Evolutionary conservation across 1,140 invertebrate species (phyloP).

Genomic region (Epicauta chinensis): DNA sequence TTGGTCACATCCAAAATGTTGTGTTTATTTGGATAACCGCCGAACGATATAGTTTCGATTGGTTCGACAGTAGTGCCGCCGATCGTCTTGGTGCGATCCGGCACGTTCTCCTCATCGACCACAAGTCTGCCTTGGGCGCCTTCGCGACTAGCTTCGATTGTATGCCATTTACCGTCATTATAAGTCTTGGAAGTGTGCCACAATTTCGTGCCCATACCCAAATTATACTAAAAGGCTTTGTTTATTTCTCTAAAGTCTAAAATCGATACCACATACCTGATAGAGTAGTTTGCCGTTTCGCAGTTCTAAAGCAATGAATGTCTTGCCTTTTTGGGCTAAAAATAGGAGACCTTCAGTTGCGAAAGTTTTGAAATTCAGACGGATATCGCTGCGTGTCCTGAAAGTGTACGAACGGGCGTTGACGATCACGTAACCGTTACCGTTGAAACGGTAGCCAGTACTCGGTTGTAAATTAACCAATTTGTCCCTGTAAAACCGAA

Average conservation of each 20-base stretch:
- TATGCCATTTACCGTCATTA: slow-evolving; percentile 83
- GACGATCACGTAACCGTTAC: slow-evolving; percentile 73
- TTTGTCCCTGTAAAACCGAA: slow-evolving; percentile 54
- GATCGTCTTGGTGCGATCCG: slow-evolving; percentile 37
- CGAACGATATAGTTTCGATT: slow-evolving; percentile 71
- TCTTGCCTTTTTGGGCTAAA: slow-evolving; percentile 64
- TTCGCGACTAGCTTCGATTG: slow-evolving; percentile 61
- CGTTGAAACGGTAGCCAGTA: slow-evolving; percentile 79
- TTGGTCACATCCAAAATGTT: slow-evolving; percentile 58
- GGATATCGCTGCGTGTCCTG: slow-evolving; percentile 52
- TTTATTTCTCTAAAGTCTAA: neutral
- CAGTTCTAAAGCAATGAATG: slow-evolving; percentile 82
- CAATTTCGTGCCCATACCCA: slow-evolving; percentile 53
- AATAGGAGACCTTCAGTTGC: slow-evolving; percentile 83
- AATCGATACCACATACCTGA: slow-evolving; percentile 44
- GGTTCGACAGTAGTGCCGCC: slow-evolving; percentile 36
- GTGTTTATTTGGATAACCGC: slow-evolving; percentile 73
- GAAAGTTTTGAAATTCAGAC: slow-evolving; percentile 80
- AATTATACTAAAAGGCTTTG: slow-evolving; percentile 51
- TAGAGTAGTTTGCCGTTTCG: slow-evolving; percentile 67
- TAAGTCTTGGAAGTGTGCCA: slow-evolving; percentile 49
- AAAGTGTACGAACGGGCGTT: slow-evolving; percentile 52
- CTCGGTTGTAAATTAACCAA: slow-evolving; percentile 54
- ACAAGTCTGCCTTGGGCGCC: slow-evolving; percentile 59
- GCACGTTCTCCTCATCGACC: slow-evolving; percentile 55